These are phyloP conservation scores for Lampris megalopsis DNA, from an alignment of 2,113 vertebrate species.

Conservation along the genomic window DNA sequence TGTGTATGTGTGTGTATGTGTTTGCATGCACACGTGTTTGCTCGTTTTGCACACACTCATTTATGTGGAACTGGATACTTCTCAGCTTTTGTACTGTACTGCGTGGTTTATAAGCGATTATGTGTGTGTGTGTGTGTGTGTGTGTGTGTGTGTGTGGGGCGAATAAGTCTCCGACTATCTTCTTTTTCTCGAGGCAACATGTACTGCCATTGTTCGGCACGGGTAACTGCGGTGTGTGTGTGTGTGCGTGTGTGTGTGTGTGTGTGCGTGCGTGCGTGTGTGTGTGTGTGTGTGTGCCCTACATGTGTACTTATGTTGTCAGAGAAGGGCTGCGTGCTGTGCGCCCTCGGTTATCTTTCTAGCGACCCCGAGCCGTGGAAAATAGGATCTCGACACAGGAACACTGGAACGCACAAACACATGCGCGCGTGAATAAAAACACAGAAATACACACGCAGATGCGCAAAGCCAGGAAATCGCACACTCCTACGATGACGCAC, in stretches of 20 bases:
- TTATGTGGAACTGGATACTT: not conserved
- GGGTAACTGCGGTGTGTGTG: not conserved
- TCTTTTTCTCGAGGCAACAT: too few species aligned
- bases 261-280: constrained; percentile 17
- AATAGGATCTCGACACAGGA: constrained; percentile 8
- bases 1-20: not conserved
- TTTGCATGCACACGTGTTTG: not conserved
- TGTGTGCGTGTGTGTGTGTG: constrained; percentile 1
- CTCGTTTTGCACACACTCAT: not conserved
- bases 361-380: constrained; percentile 27
- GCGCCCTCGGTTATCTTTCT: not conserved
- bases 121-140: not conserved
- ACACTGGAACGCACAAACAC: not conserved
- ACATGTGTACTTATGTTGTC: constrained; percentile 25
- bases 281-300: constrained; percentile 14
- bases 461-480: too few species aligned
- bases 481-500: not conserved
- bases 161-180: too few species aligned
- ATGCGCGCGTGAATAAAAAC: too few species aligned
- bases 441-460: too few species aligned
- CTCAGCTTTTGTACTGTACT: not conserved
- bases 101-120: not conserved
- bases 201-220: too few species aligned
- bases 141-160: not conserved
- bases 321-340: too few species aligned